A percentile compares a stretch with the other conserved stretches of the same genome.
These are phyloP conservation scores for Drosophila virilis DNA, from an alignment of 1,140 invertebrate species.

Conservation along the genomic window DNA sequence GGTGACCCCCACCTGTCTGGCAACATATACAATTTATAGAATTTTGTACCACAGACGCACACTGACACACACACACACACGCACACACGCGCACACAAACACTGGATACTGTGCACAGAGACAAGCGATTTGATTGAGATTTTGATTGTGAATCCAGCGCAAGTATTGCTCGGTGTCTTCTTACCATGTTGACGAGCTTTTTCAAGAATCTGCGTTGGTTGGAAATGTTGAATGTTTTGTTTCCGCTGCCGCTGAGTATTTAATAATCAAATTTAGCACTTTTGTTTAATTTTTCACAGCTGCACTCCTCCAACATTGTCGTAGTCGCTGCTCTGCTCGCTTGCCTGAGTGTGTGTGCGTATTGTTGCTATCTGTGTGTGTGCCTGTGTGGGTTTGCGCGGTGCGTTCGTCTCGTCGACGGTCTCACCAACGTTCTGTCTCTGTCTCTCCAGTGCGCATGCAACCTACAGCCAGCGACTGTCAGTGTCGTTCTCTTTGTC, in stretches of 20 bases:
- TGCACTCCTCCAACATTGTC: constrained; percentile 61
- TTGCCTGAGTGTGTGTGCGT: constrained; percentile 28
- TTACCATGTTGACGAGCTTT: constrained; percentile 74
- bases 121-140: constrained; percentile 36
- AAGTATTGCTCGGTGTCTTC: constrained; percentile 3
- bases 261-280: constrained; percentile 50
- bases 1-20: constrained; percentile 32
- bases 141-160: constrained; percentile 20
- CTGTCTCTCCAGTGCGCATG: constrained; percentile 42
- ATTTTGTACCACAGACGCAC: constrained; percentile 41
- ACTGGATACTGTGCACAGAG: constrained; percentile 19
- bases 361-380: constrained; percentile 22
- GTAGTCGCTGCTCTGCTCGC: constrained; percentile 49
- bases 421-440: constrained; percentile 67
- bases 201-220: constrained; percentile 64
- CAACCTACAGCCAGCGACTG: constrained; percentile 38
- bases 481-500: constrained; percentile 65
- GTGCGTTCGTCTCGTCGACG: constrained; percentile 58
- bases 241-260: constrained; percentile 30
- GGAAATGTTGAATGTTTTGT: constrained; percentile 67
- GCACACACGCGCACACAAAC: constrained; percentile 15
- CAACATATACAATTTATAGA: constrained; percentile 33
- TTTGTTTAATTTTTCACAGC: constrained; percentile 70
- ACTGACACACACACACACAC: constrained; percentile 18
- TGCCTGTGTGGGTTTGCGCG: constrained; percentile 34